Conservation (phyloP, 1,140 invertebrate genomes). For the Diabrotica virgifera region DNA sequence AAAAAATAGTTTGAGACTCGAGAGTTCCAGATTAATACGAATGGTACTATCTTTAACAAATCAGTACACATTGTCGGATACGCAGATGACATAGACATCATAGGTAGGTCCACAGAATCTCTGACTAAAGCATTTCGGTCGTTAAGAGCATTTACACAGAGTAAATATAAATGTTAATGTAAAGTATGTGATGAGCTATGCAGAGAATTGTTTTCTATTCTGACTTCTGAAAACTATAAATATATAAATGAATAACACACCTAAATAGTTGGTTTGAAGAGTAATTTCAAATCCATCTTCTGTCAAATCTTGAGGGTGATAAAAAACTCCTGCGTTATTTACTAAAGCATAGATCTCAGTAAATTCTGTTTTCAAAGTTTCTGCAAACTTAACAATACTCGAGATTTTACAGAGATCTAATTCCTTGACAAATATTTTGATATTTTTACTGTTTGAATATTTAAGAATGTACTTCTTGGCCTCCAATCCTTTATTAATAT, state of each 20-base stretch:
- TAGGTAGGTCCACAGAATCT: no score
- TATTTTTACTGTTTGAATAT: conserved; percentile 36
- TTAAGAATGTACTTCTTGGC: conserved; percentile 48
- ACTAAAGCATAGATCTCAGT: conserved; percentile 52
- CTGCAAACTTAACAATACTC: conserved; percentile 41
- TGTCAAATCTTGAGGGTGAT: conserved; percentile 52
- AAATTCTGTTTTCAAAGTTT: conserved; percentile 37
- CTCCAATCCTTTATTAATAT: conserved; percentile 49
- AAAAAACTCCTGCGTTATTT: conserved; percentile 63
- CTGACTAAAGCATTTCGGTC: no score
- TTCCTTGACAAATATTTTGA: conserved; percentile 41
- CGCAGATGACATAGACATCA: no score
- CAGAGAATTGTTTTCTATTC: no score
- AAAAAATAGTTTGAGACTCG: no score
- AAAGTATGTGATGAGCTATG: background rate
- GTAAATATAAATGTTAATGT: no score
- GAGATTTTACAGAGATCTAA: conserved; percentile 43
- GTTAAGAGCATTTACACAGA: no score
- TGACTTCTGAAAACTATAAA: no score
- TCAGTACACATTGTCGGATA: no score
- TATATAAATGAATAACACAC: conserved; percentile 26
- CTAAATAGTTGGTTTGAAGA: conserved; percentile 63
- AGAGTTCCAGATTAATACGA: no score
- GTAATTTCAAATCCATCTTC: conserved; percentile 59
- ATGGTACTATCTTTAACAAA: no score